phyloP scores from a whole-genome alignment of 2,797 vertebrate species.

The Tenualosa thibaudeaui region DNA sequence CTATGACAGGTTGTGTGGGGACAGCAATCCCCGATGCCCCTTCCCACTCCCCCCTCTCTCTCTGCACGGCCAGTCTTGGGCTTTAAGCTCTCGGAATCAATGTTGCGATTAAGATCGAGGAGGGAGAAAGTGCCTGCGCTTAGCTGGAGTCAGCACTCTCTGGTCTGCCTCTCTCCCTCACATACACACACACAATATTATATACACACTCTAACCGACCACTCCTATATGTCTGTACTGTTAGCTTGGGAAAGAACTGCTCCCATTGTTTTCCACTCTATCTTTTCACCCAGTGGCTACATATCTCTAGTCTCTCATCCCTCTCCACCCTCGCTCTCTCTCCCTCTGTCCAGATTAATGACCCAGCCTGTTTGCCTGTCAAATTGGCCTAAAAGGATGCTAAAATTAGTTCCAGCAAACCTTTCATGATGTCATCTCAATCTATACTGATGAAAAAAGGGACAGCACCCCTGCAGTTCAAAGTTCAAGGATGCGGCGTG shows the following conservation, averaged over 20 bases:
- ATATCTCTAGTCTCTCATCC: background rate
- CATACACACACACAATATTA: constrained; percentile 5
- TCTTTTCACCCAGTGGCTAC: background rate
- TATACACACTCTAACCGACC: constrained; percentile 26
- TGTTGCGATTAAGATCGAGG: constrained; percentile 60
- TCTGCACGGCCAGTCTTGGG: constrained; percentile 41
- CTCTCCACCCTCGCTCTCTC: background rate
- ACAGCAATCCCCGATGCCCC: constrained; percentile 28
- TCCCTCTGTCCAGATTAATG: background rate
- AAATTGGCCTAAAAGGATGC: background rate
- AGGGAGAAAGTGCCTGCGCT: constrained; percentile 52
- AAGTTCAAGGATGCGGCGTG: background rate
- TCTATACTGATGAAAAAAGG: background rate
- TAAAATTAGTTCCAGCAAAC: background rate
- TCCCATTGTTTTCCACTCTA: background rate
- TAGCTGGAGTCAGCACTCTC: constrained; percentile 64
- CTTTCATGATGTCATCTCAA: background rate
- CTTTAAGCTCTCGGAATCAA: constrained; percentile 65
- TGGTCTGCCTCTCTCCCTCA: constrained; percentile 32
- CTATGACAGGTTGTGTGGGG: constrained; percentile 39
- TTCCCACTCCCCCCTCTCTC: constrained; percentile 10
- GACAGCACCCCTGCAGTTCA: background rate
- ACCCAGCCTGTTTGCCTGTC: background rate
- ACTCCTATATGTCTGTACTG: constrained; percentile 15
- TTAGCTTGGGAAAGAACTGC: background rate